Evolutionary conservation across 2,888 invertebrate species (phyloP), one percentile per base, ranked within the genome.

Genomic region (Hymenopus coronatus): DNA sequence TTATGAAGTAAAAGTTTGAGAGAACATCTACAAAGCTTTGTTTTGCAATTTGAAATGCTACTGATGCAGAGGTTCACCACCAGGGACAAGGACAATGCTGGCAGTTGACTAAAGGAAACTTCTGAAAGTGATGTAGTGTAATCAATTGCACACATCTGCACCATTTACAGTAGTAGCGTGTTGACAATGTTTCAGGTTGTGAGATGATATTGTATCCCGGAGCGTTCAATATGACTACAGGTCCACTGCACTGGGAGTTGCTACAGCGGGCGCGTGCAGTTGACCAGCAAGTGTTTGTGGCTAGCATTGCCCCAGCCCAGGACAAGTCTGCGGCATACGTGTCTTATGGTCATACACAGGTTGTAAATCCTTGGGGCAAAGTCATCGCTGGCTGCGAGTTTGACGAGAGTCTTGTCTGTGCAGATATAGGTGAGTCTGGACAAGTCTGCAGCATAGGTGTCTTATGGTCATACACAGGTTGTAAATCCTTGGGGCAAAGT

Each of bases 201-300:
- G 95, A 97, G 88, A 93, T 99, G 91, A 93, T 99, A 46, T 94
- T 99, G 33, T 99, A 98, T 94, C 99, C 99, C 0, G 98, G 97
- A 40, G 98, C 99, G 1, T 99, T 99, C 93, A 99, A 98, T 93
- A 97, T 97, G 97, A 98, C 98, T 1, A 99, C 99, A 0, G 99
- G 99, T 0, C 98, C 98, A 0, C 94, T 96, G 89, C 99, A 99
- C 93, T 99, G 98, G 98, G 97, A 98, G 92, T 93, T 98, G 7
- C 94, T 99, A 28, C 96, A 96, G 90, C 95, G 97, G 85, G 95
- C 96, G 0, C 94, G 99, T 87, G 98, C 99, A 81, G 94, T 96
- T 70, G 99, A 99, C 94, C 97, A 97, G 93, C 98, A 99, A 94
- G 93, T 98, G 85, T 99, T 96, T 94, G 97, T 98, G 82, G 97